Conservation (phyloP, 2,113 vertebrate genomes). For the Cyprinus carpio region DNA sequence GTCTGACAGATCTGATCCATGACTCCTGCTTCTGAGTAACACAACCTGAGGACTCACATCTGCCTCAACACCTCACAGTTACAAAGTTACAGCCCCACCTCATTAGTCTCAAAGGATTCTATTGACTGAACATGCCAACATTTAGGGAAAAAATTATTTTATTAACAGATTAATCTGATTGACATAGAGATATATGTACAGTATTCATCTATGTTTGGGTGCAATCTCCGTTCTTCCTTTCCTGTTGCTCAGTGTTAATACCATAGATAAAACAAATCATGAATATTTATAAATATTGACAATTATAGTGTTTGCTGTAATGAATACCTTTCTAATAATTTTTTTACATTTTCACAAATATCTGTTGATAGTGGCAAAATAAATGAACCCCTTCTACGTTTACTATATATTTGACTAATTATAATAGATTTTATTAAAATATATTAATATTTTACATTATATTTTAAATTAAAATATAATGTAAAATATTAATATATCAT, state of each 20-base stretch:
- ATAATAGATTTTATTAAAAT: too few relatives aligned
- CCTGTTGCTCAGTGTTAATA: background rate
- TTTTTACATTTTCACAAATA: background rate
- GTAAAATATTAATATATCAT: too few relatives aligned
- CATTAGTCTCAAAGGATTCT: background rate
- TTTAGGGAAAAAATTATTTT: background rate
- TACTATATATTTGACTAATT: background rate
- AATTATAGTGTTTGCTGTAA: background rate
- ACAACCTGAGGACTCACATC: constrained; percentile 10
- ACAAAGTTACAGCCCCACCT: background rate
- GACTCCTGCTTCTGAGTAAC: constrained; percentile 14
- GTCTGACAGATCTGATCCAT: constrained; percentile 17
- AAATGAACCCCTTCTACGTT: background rate
- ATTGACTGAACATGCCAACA: background rate
- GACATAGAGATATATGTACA: background rate
- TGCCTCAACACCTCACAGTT: background rate
- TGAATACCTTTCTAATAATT: background rate
- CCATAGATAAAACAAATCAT: background rate
- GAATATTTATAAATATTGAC: background rate
- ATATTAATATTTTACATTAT: background rate
- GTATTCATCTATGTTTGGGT: background rate
- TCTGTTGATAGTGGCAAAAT: background rate
- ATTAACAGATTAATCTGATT: background rate
- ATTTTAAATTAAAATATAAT: background rate
- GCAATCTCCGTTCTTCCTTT: background rate